phyloP scores from a whole-genome alignment of 2,113 vertebrate species.

The Microcebus jonahi region DNA sequence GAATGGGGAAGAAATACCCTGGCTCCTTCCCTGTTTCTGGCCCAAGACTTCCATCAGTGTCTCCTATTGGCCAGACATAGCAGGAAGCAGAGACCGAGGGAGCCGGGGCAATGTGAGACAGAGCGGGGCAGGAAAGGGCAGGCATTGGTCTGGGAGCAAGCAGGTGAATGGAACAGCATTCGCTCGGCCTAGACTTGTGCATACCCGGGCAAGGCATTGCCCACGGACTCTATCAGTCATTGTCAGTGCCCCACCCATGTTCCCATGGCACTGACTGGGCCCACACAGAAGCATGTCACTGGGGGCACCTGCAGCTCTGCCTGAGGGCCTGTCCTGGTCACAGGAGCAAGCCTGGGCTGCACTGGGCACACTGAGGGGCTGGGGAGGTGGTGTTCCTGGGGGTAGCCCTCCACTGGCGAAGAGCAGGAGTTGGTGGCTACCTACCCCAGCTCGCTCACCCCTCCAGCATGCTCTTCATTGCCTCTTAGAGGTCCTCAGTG shows the following conservation, averaged over 20 bases:
- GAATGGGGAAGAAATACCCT: background rate
- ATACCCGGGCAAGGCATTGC: background rate
- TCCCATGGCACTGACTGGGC: background rate
- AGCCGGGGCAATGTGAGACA: background rate
- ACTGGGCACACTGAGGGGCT: background rate
- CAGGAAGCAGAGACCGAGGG: background rate
- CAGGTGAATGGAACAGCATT: background rate
- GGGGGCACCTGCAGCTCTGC: background rate
- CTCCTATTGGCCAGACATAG: background rate
- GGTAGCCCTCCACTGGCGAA: background rate
- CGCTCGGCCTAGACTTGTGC: background rate
- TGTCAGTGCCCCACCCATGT: background rate
- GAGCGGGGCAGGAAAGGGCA: background rate
- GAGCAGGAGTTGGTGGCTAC: background rate
- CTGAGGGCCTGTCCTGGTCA: background rate
- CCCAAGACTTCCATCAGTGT: background rate
- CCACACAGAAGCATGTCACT: background rate
- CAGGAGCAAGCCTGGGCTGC: background rate
- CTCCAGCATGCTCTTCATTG: rapidly evolving
- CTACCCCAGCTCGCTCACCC: background rate
- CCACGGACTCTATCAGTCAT: background rate
- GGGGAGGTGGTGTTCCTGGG: background rate
- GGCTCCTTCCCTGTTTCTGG: background rate
- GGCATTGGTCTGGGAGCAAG: background rate
- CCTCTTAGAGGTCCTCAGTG: background rate